A percentile compares a stretch with the other conserved stretches of the same genome.
Conservation (phyloP, 2,113 vertebrate species). For the Laterallus jamaicensis region DNA sequence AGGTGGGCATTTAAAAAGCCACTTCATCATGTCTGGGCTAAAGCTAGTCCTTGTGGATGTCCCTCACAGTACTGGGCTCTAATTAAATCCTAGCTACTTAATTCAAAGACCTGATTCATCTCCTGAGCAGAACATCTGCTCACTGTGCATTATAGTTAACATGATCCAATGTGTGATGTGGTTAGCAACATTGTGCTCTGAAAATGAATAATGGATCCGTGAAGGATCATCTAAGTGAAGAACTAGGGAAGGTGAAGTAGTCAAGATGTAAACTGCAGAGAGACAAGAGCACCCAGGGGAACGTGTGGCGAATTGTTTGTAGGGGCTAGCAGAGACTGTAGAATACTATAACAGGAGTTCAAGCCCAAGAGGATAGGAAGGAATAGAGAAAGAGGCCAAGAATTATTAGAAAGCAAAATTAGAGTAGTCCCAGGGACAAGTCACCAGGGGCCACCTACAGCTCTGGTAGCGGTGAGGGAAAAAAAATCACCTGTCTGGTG, state of each 20-base stretch:
- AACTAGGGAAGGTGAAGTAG: not conserved
- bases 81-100: not conserved
- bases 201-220: not conserved
- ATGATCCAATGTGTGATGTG: not conserved
- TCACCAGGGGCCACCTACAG: not conserved
- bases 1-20: not conserved
- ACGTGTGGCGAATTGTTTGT: not conserved
- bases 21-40: not conserved
- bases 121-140: not conserved
- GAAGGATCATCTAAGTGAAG: not conserved
- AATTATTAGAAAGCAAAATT: not conserved
- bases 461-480: not conserved
- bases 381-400: not conserved
- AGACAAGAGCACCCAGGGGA: slow-evolving; percentile 23
- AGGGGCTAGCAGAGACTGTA: not conserved
- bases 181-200: not conserved
- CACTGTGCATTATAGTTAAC: not conserved
- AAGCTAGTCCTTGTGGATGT: not conserved
- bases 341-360: not conserved
- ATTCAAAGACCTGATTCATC: not conserved
- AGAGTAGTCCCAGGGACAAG: not conserved
- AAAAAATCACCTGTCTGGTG: not conserved
- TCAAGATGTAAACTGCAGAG: not conserved
- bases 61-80: not conserved
- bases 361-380: not conserved